Evolutionary conservation across 37 sponge, comb jelly and placozoan species (phyloP).

Genomic region (Halisarca cf. caerulea): DNA sequence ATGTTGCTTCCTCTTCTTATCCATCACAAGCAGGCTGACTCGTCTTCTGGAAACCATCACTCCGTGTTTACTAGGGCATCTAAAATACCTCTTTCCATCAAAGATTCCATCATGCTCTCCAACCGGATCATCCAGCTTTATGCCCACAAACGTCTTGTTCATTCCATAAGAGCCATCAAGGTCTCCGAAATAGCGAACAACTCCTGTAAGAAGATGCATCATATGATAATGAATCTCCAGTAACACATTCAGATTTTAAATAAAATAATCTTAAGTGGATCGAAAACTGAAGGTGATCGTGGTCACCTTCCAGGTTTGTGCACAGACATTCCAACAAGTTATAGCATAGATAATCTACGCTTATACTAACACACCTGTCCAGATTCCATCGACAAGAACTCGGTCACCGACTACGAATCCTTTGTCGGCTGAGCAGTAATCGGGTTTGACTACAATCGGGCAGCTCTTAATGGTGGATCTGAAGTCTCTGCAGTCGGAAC

Average conservation of each 20-base stretch:
- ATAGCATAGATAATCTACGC: neutral
- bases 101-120: slow-evolving; percentile 79
- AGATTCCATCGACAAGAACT: slow-evolving; percentile 47
- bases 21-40: slow-evolving; percentile 41
- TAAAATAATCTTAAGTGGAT: neutral
- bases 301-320: neutral
- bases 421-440: neutral
- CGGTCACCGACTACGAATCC: slow-evolving; percentile 67
- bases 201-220: slow-evolving; percentile 34
- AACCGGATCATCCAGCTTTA: slow-evolving; percentile 87
- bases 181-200: slow-evolving; percentile 77
- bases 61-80: slow-evolving; percentile 73
- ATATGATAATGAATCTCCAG: neutral
- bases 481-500: slow-evolving; percentile 48
- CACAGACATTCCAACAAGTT: no score
- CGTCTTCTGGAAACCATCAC: slow-evolving; percentile 56
- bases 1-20: neutral
- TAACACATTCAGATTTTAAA: neutral
- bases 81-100: slow-evolving; percentile 78
- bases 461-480: slow-evolving; percentile 14
- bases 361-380: neutral
- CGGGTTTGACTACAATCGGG: neutral
- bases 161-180: slow-evolving; percentile 61
- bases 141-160: slow-evolving; percentile 58
- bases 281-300: neutral